phyloP scores from a whole-genome alignment of 1,140 invertebrate genomes.

The Linepithema humile region DNA sequence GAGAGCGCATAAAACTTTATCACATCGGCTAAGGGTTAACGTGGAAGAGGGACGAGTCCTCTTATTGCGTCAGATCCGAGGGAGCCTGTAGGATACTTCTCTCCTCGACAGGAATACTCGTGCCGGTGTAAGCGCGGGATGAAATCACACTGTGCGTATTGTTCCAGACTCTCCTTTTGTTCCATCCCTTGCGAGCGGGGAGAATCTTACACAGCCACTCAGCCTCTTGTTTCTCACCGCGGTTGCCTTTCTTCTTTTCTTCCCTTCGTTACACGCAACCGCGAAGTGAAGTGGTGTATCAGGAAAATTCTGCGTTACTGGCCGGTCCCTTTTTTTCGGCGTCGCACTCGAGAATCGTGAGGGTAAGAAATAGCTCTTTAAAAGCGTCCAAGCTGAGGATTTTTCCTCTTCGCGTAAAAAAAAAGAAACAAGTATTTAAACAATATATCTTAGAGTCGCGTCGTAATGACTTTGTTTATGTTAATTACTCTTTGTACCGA shows the following conservation, averaged over 20 bases:
- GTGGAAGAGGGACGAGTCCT: neutral
- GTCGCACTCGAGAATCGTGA: neutral
- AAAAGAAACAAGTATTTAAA: neutral
- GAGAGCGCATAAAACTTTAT: neutral
- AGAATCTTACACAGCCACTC: conserved; percentile 43
- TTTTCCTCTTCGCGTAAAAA: neutral
- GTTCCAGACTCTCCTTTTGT: conserved; percentile 29
- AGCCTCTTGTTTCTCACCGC: conserved; percentile 43
- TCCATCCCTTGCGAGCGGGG: neutral
- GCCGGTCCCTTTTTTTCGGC: neutral
- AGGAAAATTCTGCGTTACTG: neutral
- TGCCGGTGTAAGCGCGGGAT: neutral
- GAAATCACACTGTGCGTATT: conserved; percentile 50
- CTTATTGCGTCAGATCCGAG: neutral
- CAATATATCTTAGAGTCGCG: neutral
- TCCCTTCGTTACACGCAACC: conserved; percentile 38
- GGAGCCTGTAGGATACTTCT: neutral
- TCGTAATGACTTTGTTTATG: neutral
- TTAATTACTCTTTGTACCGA: neutral
- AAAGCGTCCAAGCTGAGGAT: neutral
- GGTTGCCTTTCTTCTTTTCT: conserved; percentile 22
- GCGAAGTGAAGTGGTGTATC: conserved; percentile 32
- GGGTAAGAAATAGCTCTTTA: neutral
- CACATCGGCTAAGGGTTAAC: neutral
- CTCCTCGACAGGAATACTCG: neutral